phyloP scores from a whole-genome alignment of 2,113 vertebrate species.

The Cariama cristata region DNA sequence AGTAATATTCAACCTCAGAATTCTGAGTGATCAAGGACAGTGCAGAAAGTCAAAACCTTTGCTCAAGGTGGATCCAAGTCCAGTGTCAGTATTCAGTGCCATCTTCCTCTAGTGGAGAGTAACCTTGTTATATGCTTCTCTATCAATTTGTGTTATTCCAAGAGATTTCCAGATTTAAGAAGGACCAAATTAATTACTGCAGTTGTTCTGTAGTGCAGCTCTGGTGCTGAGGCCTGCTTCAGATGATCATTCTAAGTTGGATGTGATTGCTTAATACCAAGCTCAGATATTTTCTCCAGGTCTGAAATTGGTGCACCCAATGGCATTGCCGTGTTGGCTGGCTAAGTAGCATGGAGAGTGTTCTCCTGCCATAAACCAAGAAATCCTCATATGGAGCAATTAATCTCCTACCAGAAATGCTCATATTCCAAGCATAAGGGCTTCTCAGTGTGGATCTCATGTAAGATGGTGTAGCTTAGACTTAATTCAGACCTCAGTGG shows the following conservation, averaged over 20 bases:
- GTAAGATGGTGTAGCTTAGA: neutral
- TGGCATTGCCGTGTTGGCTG: neutral
- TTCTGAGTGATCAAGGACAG: neutral
- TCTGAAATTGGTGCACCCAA: neutral
- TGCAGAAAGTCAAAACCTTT: neutral
- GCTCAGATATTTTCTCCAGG: neutral
- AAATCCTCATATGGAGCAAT: neutral
- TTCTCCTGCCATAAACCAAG: neutral
- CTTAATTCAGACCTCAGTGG: neutral
- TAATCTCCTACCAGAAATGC: neutral
- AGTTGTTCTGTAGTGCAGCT: neutral
- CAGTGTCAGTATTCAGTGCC: neutral
- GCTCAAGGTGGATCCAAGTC: neutral
- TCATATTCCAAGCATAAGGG: neutral
- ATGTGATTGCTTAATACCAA: neutral
- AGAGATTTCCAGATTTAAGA: neutral
- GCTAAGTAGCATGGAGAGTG: neutral
- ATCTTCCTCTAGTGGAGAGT: neutral
- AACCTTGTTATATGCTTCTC: neutral
- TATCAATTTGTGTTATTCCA: neutral
- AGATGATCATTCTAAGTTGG: neutral
- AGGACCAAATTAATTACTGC: neutral
- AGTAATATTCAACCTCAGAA: neutral
- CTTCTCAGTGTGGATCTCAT: neutral
- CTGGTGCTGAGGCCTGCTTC: neutral